phyloP scores from a whole-genome alignment of 2,888 invertebrate species.

The Hirtodrosophila duncani region DNA sequence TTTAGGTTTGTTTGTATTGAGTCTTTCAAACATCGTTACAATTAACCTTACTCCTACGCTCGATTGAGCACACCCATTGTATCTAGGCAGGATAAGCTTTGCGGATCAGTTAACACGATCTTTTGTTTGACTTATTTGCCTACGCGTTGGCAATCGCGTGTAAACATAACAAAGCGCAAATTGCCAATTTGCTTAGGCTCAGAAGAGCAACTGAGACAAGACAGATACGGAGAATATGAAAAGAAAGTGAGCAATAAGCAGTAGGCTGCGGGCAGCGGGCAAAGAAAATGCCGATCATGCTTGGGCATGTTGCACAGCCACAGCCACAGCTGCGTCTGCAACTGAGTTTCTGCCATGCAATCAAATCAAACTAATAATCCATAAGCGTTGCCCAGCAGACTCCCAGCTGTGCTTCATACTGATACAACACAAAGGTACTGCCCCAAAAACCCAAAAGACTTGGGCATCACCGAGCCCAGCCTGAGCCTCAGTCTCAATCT shows the following conservation, averaged over 20 bases:
- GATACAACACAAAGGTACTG: conserved; percentile 59
- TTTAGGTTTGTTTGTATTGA: too few species aligned
- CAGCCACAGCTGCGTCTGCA: conserved; percentile 32
- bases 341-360: conserved; percentile 45
- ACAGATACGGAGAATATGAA: conserved; percentile 9
- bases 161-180: conserved; percentile 56
- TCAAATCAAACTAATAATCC: conserved; percentile 74
- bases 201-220: neutral
- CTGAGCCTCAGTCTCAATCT: conserved; percentile 15
- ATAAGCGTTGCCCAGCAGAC: conserved; percentile 49
- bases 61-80: conserved; percentile 50
- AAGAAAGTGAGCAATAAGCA: conserved; percentile 25
- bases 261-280: conserved; percentile 13
- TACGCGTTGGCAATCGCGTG: conserved; percentile 52
- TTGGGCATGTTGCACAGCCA: too few species aligned
- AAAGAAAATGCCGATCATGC: conserved; percentile 58
- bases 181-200: conserved; percentile 59
- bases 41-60: conserved; percentile 46
- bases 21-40: conserved; percentile 25
- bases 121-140: conserved; percentile 40
- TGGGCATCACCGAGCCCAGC: too few species aligned
- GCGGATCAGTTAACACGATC: conserved; percentile 65
- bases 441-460: conserved; percentile 50
- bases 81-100: conserved; percentile 38
- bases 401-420: conserved; percentile 76